phyloP scores from a whole-genome alignment of 2,113 vertebrate species.

The human region GRCh38 chr11:85571501-85572000 shows the following conservation, averaged over 20 bases:
- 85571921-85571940: not conserved
- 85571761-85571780: not conserved
- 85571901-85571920: not conserved
- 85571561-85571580: not conserved
- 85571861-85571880: not conserved
- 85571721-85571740: not conserved
- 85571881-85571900: not conserved
- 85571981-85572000: not conserved
- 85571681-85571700: not conserved
- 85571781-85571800: not conserved
- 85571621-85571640: not conserved
- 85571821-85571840: not conserved
- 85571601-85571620: not conserved
- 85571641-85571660: not conserved
- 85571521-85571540: not conserved
- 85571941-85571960: not conserved
- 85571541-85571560: not conserved
- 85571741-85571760: not conserved
- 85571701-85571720: not conserved
- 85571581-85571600: not conserved
- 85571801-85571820: not conserved
- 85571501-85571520: not conserved
- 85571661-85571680: not conserved
- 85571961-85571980: not conserved
- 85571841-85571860: not conserved